phyloP scores from a whole-genome alignment of 1,140 invertebrate genomes.

The Halictus rubicundus region DNA sequence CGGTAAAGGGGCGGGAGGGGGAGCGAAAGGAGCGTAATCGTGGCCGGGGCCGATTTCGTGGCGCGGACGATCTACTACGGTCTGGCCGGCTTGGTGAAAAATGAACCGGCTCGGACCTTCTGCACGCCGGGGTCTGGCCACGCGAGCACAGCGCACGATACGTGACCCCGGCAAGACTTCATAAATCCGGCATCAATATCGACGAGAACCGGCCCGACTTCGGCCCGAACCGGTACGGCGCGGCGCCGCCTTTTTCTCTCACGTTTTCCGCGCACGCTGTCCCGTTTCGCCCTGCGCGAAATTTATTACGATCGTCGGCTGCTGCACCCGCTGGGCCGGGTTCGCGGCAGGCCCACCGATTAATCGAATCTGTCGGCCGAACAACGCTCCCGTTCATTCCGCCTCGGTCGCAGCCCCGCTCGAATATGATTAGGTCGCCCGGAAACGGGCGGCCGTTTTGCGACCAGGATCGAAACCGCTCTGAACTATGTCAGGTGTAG shows the following conservation, averaged over 20 bases:
- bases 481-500: too few relatives aligned
- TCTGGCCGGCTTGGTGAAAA: constrained; percentile 51
- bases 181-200: constrained; percentile 69
- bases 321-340: not conserved
- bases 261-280: constrained; percentile 36
- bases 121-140: constrained; percentile 10
- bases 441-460: too few relatives aligned
- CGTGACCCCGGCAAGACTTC: constrained; percentile 63
- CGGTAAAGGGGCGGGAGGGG: not conserved
- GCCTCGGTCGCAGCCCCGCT: not conserved
- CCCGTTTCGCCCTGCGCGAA: not conserved
- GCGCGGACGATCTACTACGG: constrained; percentile 53
- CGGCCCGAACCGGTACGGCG: not conserved
- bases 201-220: constrained; percentile 23
- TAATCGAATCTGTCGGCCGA: constrained; percentile 36
- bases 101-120: constrained; percentile 52
- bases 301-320: constrained; percentile 39
- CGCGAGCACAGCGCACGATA: constrained; percentile 50
- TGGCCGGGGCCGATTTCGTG: constrained; percentile 46
- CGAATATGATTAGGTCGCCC: too few relatives aligned
- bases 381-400: not conserved
- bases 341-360: not conserved
- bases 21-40: constrained; percentile 26
- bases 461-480: too few relatives aligned
- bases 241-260: constrained; percentile 19